A percentile compares a stretch with the other conserved stretches of the same genome.
phyloP scores from a whole-genome alignment of 37 sponge, comb jelly and placozoan species.

The Cladorhizidae sp. region DNA sequence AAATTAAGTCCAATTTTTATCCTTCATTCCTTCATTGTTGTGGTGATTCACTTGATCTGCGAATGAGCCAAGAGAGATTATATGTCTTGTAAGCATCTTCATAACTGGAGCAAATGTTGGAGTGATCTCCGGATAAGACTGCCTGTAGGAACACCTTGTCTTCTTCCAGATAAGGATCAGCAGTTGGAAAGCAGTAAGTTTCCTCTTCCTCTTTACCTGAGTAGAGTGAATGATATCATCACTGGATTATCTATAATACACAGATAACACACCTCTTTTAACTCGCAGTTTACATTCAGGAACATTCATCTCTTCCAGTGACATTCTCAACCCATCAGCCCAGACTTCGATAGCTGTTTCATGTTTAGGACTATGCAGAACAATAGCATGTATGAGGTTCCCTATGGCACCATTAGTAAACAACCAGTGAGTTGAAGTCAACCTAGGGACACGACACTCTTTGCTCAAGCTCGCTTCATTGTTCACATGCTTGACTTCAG shows the following conservation, averaged over 20 bases:
- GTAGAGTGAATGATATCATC: background rate
- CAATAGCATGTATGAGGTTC: conserved; percentile 58
- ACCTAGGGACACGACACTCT: conserved; percentile 56
- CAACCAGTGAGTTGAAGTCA: conserved; percentile 59
- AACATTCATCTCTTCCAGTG: conserved; percentile 69
- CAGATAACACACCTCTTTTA: conserved; percentile 43
- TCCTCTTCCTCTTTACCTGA: conserved; percentile 43
- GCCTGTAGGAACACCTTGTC: conserved; percentile 65
- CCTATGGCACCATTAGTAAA: conserved; percentile 72
- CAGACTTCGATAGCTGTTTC: conserved; percentile 75
- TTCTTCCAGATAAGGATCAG: conserved; percentile 83
- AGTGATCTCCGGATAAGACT: conserved; percentile 35
- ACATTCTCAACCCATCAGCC: conserved; percentile 81
- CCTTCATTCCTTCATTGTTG: no score
- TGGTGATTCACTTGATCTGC: conserved; percentile 39
- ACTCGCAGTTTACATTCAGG: conserved; percentile 68
- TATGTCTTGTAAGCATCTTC: conserved; percentile 78
- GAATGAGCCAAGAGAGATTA: conserved; percentile 76
- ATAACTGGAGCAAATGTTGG: conserved; percentile 53
- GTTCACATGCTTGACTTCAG: conserved; percentile 33
- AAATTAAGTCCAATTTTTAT: no score
- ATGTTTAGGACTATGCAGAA: conserved; percentile 62
- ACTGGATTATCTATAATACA: background rate
- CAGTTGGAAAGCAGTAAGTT: conserved; percentile 59
- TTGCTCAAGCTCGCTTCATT: conserved; percentile 40